Evolutionary conservation across 2,888 invertebrate genomes (phyloP).

Genomic region (Amblyjoppa proteus): DNA sequence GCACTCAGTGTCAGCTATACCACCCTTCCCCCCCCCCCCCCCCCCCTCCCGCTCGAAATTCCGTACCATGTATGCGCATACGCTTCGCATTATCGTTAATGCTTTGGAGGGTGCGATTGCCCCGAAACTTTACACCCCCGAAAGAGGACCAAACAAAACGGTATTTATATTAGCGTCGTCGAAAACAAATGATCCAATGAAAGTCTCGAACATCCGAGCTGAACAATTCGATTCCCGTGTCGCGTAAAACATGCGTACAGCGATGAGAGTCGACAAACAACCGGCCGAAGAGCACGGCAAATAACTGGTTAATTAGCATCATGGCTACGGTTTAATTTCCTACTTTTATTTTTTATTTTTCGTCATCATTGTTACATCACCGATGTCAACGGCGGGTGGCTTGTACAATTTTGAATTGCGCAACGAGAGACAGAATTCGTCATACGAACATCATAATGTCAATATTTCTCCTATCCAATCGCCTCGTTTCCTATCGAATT

Average conservation of each 20-base stretch:
- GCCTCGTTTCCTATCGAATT: constrained; percentile 12
- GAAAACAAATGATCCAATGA: constrained; percentile 1
- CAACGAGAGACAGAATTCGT: neutral
- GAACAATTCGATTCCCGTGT: neutral
- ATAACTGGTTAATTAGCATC: too few relatives aligned
- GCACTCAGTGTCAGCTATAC: constrained; percentile 25
- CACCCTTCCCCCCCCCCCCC: too few relatives aligned
- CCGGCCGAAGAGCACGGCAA: too few relatives aligned
- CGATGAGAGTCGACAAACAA: neutral
- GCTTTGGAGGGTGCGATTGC: constrained; percentile 18
- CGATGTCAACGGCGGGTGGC: too few relatives aligned
- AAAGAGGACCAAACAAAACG: constrained; percentile 37
- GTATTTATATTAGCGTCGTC: constrained; percentile 28
- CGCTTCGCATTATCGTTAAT: constrained; percentile 55
- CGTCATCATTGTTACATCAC: too few relatives aligned
- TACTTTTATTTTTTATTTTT: too few relatives aligned
- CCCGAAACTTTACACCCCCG: constrained; percentile 44
- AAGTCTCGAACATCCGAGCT: neutral
- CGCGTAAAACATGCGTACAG: neutral
- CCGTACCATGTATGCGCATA: constrained; percentile 52
- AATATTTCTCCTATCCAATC: neutral
- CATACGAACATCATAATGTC: neutral
- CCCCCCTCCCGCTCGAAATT: constrained; percentile 23
- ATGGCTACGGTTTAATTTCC: too few relatives aligned
- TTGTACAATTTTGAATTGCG: too few relatives aligned